Conservation (phyloP, 2,113 vertebrate genomes). For the Terrapene triunguis region DNA sequence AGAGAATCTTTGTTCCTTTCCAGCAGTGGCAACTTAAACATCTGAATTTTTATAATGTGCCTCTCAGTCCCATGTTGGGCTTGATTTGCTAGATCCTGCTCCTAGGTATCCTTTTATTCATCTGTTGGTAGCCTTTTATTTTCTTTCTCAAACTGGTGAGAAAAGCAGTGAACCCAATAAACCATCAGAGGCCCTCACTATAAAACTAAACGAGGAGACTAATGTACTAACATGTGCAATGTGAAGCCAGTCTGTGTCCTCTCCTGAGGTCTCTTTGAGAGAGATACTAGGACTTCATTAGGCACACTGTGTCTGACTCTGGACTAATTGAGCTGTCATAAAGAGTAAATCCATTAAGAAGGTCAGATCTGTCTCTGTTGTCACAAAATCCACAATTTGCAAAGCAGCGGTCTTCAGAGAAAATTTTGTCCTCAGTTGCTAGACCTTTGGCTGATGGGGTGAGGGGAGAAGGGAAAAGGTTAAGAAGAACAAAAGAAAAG, state of each 20-base stretch:
- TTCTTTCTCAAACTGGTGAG: background rate
- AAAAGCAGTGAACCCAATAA: background rate
- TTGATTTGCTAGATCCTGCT: background rate
- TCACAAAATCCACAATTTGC: slow-evolving; percentile 1
- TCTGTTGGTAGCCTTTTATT: background rate
- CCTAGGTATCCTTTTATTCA: background rate
- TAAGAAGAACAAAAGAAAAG: background rate
- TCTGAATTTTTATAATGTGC: background rate
- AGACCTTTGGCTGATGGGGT: background rate
- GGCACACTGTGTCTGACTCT: background rate
- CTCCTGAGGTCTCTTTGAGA: slow-evolving; percentile 39
- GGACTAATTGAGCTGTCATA: slow-evolving; percentile 77
- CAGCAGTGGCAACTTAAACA: background rate
- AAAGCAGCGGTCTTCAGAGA: slow-evolving; percentile 5
- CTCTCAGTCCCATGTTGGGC: background rate
- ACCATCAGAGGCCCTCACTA: background rate
- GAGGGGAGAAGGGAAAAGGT: background rate
- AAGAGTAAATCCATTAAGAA: slow-evolving; percentile 44
- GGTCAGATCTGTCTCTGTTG: slow-evolving; percentile 9
- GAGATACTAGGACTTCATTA: slow-evolving; percentile 57
- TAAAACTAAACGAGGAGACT: slow-evolving; percentile 58
- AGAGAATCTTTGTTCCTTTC: background rate
- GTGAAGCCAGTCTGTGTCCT: slow-evolving; percentile 33
- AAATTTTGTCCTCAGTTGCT: slow-evolving; percentile 22
- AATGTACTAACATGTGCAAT: slow-evolving; percentile 31